Percentiles rank a stretch among this genome's conserved stretches.
Conservation (phyloP, 2,797 vertebrate species). For the Lithobates pipiens region DNA sequence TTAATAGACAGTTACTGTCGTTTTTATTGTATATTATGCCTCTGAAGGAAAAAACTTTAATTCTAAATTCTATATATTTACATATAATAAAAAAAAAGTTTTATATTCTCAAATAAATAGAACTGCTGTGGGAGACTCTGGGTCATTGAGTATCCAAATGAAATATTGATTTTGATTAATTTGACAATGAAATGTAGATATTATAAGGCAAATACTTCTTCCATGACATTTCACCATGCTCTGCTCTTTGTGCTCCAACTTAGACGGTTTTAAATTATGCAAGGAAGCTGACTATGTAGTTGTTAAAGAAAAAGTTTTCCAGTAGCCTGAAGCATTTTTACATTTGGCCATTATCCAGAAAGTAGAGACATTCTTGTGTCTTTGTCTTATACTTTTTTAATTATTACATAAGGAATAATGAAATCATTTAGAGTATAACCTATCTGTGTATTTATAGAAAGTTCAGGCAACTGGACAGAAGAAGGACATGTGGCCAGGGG, state of each 20-base stretch:
- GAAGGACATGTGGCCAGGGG: conserved; percentile 48
- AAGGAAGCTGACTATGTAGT: conserved; percentile 37
- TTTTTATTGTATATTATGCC: not conserved
- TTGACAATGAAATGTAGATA: conserved; percentile 36
- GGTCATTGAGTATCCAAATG: not conserved
- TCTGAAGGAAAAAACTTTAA: not conserved
- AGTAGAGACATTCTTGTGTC: not conserved
- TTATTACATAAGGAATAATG: conserved; percentile 11
- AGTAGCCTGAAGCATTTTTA: conserved; percentile 41
- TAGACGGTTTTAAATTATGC: conserved; percentile 56
- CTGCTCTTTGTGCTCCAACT: conserved; percentile 38
- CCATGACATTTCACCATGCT: conserved; percentile 47
- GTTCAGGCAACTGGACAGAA: conserved; percentile 36
- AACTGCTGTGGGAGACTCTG: not conserved
- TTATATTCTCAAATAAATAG: not conserved
- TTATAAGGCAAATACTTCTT: conserved; percentile 5
- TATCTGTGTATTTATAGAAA: conserved; percentile 31
- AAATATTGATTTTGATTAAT: conserved; percentile 10
- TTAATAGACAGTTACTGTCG: not conserved
- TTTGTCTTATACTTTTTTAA: conserved; percentile 40
- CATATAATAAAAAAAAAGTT: not conserved
- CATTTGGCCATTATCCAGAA: conserved; percentile 46
- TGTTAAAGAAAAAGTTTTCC: conserved; percentile 43
- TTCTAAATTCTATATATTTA: not conserved
- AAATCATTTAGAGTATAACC: conserved; percentile 17